These are phyloP conservation scores for Piaya cayana DNA, from an alignment of 2,113 vertebrate genomes.

Conservation along the genomic window DNA sequence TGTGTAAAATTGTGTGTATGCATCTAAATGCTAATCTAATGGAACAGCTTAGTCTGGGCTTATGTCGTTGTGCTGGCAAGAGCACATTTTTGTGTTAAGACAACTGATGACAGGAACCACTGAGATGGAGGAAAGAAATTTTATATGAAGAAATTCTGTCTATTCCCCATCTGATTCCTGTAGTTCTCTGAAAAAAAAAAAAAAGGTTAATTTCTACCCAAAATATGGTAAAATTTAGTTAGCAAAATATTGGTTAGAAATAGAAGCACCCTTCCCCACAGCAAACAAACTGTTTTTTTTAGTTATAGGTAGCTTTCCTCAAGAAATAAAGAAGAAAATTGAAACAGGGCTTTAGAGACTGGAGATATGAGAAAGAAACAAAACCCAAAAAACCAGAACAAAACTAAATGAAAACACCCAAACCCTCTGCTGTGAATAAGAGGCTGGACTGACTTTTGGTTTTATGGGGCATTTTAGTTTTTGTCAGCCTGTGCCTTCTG, in stretches of 20 bases:
- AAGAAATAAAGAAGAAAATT: neutral
- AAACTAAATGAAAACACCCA: neutral
- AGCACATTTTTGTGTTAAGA: neutral
- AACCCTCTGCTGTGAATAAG: neutral
- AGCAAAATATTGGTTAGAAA: neutral
- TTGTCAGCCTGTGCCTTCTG: neutral
- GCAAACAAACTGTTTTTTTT: neutral
- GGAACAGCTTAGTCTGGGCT: neutral
- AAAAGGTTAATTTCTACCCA: neutral
- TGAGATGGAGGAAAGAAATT: neutral
- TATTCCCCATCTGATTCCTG: neutral
- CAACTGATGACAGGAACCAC: neutral
- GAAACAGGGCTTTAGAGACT: neutral
- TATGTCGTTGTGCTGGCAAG: neutral
- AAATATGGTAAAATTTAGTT: neutral
- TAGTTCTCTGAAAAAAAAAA: neutral
- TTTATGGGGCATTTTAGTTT: neutral
- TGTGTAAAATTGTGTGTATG: neutral
- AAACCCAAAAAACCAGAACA: neutral
- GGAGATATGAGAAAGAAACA: neutral
- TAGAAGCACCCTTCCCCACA: neutral
- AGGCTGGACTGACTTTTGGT: neutral
- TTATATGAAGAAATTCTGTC: neutral
- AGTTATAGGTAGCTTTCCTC: neutral
- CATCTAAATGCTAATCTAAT: slow-evolving; percentile 12